These are phyloP conservation scores for Calidris pugnax DNA, from an alignment of 2,113 vertebrate genomes.

Conservation along the genomic window DNA sequence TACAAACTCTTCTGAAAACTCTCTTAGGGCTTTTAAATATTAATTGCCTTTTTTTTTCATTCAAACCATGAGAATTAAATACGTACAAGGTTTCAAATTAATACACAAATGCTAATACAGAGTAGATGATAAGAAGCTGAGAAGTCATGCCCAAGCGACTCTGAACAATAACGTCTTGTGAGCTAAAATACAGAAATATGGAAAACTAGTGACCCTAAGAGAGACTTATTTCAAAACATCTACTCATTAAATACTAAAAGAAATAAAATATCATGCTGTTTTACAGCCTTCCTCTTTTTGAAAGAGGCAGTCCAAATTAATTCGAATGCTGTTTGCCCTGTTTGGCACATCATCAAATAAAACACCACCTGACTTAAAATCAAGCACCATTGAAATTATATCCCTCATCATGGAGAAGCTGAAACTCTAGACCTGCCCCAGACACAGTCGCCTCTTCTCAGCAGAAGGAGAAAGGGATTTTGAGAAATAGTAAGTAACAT, in stretches of 20 bases:
- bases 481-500: neutral
- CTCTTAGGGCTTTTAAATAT: neutral
- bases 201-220: neutral
- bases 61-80: neutral
- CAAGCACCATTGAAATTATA: neutral
- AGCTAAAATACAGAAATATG: neutral
- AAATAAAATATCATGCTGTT: neutral
- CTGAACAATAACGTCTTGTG: neutral
- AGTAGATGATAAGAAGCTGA: neutral
- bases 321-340: neutral
- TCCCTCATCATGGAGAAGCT: accelerated
- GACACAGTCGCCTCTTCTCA: neutral
- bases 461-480: neutral
- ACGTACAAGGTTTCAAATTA: neutral
- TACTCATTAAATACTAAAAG: neutral
- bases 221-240: neutral
- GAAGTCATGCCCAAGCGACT: neutral
- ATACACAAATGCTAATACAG: neutral
- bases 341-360: neutral
- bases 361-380: neutral
- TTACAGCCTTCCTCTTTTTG: neutral
- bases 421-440: neutral
- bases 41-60: neutral
- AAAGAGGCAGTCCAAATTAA: neutral
- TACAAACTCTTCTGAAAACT: neutral